These are phyloP conservation scores for Hydrocynus forskahlii DNA, from an alignment of 2,797 vertebrate genomes.

Conservation along the genomic window DNA sequence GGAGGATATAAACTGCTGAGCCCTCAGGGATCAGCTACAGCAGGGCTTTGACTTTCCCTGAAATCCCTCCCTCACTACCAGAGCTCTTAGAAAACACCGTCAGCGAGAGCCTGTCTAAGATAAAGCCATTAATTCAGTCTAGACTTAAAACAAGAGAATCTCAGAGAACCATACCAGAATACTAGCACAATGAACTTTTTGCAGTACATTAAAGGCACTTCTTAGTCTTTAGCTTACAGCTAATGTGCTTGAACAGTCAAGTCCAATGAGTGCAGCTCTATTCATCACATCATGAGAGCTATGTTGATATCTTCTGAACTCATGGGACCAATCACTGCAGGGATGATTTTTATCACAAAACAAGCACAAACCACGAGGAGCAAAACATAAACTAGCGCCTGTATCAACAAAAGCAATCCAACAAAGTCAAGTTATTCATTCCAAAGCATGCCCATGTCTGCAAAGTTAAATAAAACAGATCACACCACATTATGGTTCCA, in stretches of 20 bases:
- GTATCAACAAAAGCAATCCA: conserved; percentile 21
- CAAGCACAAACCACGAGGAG: conserved; percentile 35
- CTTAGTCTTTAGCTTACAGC: neutral
- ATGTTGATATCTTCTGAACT: conserved; percentile 17
- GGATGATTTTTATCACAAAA: conserved; percentile 40
- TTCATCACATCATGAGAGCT: conserved; percentile 9
- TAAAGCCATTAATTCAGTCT: neutral
- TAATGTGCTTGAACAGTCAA: neutral
- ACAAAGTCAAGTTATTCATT: conserved; percentile 10
- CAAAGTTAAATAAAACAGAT: neutral
- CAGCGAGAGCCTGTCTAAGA: neutral
- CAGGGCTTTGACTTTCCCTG: neutral
- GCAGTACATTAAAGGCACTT: neutral
- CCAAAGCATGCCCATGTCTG: neutral
- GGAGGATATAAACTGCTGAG: neutral
- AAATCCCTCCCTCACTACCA: neutral
- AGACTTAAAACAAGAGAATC: neutral
- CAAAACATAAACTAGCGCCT: conserved; percentile 7
- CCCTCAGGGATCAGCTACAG: neutral
- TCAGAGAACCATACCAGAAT: neutral
- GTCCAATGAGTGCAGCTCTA: neutral
- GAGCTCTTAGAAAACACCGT: neutral
- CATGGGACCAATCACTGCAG: conserved; percentile 38
- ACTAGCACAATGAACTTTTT: neutral
- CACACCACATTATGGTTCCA: neutral